Evolutionary conservation across 2,888 invertebrate genomes (phyloP).

Genomic region (Yponomeuta sedellus): DNA sequence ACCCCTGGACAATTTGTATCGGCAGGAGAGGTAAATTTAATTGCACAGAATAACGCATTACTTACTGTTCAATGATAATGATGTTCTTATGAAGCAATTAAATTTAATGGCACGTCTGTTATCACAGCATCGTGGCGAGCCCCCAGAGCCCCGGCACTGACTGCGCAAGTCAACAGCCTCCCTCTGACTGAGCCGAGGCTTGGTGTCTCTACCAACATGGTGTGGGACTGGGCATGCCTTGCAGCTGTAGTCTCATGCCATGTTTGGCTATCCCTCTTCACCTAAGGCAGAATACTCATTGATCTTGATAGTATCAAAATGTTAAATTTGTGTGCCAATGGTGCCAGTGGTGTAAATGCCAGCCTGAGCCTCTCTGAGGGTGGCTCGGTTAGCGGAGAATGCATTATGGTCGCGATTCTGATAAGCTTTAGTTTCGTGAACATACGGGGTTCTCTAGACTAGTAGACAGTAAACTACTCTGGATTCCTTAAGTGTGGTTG

Average conservation of each 20-base stretch:
- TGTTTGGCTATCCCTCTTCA: slow-evolving; percentile 33
- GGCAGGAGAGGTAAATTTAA: slow-evolving; percentile 38
- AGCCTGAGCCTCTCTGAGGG: slow-evolving; percentile 48
- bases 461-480: slow-evolving; percentile 57
- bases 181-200: slow-evolving; percentile 49
- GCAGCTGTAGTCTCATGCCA: slow-evolving; percentile 31
- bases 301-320: slow-evolving; percentile 18
- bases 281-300: slow-evolving; percentile 31
- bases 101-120: slow-evolving; percentile 35
- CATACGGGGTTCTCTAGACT: slow-evolving; percentile 69
- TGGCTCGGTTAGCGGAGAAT: slow-evolving; percentile 53
- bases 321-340: slow-evolving; percentile 28
- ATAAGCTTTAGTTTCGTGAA: slow-evolving; percentile 37
- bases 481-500: slow-evolving; percentile 49
- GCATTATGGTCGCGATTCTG: slow-evolving; percentile 53
- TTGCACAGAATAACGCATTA: not conserved
- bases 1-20: slow-evolving; percentile 42
- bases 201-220: slow-evolving; percentile 36
- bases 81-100: slow-evolving; percentile 17
- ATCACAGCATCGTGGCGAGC: slow-evolving; percentile 48
- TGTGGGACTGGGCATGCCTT: slow-evolving; percentile 29
- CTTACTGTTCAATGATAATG: not conserved
- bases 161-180: slow-evolving; percentile 50
- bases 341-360: slow-evolving; percentile 25
- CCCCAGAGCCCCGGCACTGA: slow-evolving; percentile 45